Conservation (phyloP, 1,140 invertebrate species). For the Pseudomyrmex gracilis region DNA sequence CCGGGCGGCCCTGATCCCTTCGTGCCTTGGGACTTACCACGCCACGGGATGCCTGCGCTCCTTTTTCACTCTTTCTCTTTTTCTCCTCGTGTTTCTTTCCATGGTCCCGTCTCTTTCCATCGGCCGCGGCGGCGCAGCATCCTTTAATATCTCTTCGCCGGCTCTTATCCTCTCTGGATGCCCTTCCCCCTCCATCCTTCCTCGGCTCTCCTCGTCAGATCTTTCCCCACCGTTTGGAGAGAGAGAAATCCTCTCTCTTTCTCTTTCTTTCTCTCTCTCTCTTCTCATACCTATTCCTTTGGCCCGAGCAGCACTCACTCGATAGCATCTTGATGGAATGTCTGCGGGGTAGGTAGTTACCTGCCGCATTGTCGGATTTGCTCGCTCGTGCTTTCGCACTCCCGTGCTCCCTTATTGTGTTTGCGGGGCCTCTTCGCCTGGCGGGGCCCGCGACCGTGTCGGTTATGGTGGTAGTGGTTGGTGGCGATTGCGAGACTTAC, state of each 20-base stretch:
- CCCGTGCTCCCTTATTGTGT: conserved; percentile 63
- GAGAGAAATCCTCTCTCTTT: no score
- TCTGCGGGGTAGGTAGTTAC: conserved; percentile 78
- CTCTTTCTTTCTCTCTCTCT: neutral
- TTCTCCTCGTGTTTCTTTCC: conserved; percentile 20
- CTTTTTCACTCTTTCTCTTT: neutral
- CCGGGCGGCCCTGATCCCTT: conserved; percentile 70
- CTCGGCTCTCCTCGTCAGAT: neutral
- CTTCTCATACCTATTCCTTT: conserved; percentile 56
- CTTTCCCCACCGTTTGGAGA: neutral
- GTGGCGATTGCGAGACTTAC: neutral
- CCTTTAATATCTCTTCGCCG: conserved; percentile 82
- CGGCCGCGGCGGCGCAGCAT: conserved; percentile 76
- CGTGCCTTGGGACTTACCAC: conserved; percentile 77
- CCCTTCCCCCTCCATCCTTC: conserved; percentile 55
- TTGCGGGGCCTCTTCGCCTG: conserved; percentile 51
- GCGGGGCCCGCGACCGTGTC: conserved; percentile 34
- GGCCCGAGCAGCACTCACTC: conserved; percentile 70
- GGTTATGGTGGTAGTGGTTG: conserved; percentile 49
- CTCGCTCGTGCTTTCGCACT: conserved; percentile 73
- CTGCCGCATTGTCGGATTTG: conserved; percentile 81
- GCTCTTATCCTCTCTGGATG: conserved; percentile 65
- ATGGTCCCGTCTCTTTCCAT: conserved; percentile 39
- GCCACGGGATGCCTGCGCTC: conserved; percentile 78
- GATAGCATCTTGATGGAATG: conserved; percentile 85